These are phyloP conservation scores for Glyptemys insculpta DNA, from an alignment of 2,797 vertebrate genomes.

Conservation along the genomic window DNA sequence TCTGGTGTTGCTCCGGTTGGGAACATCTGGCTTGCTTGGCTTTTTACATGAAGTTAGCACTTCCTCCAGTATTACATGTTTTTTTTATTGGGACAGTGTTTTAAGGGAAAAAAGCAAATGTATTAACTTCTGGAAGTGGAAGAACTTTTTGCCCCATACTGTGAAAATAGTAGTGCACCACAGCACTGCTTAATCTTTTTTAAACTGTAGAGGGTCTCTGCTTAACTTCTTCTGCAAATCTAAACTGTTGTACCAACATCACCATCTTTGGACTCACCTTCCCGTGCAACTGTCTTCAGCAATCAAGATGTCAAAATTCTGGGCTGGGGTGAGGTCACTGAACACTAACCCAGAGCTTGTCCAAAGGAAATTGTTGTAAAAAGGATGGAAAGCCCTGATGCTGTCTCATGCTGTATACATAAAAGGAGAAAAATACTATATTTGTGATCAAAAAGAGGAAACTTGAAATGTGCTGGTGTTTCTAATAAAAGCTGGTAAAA, in stretches of 20 bases:
- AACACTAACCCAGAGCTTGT: constrained; percentile 64
- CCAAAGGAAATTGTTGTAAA: constrained; percentile 66
- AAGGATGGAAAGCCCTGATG: constrained; percentile 68
- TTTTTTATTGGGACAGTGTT: background rate
- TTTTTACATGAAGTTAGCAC: background rate
- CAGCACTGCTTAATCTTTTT: background rate
- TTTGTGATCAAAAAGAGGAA: constrained; percentile 83
- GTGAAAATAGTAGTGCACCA: background rate
- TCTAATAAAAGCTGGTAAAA: constrained; percentile 85
- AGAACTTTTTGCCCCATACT: background rate
- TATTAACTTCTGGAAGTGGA: background rate
- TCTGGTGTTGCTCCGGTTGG: background rate
- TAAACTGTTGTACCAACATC: constrained; percentile 37
- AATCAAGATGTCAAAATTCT: constrained; percentile 64
- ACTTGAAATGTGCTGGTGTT: constrained; percentile 84
- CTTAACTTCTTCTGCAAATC: constrained; percentile 46
- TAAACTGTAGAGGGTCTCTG: constrained; percentile 41
- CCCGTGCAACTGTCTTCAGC: constrained; percentile 54
- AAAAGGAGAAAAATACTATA: constrained; percentile 77
- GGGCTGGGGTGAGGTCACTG: constrained; percentile 59
- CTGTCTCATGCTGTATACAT: constrained; percentile 81
- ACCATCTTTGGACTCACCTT: constrained; percentile 48
- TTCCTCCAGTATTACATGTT: background rate
- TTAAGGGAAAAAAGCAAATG: background rate
- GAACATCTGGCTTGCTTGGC: background rate